Conservation (phyloP, 2,113 vertebrate genomes). For the Glareola pratincola region DNA sequence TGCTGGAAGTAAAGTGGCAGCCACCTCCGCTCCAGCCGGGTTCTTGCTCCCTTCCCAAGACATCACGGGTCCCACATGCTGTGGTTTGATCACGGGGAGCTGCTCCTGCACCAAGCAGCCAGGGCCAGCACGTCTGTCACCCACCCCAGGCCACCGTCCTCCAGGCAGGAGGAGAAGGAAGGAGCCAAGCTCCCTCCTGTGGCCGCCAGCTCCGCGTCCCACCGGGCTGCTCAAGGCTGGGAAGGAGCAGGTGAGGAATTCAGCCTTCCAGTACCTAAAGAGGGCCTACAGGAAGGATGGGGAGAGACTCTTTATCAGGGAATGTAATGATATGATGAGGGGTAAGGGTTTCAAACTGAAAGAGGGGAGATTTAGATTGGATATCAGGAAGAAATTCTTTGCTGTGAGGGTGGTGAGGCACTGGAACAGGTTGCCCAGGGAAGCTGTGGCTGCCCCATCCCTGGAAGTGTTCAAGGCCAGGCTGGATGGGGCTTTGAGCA, state of each 20-base stretch:
- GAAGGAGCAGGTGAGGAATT: neutral
- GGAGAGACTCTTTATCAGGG: no score
- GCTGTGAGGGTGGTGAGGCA: no score
- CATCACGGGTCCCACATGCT: rapidly evolving
- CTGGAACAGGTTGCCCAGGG: no score
- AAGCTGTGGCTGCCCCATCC: no score
- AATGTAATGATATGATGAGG: no score
- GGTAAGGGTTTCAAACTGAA: no score
- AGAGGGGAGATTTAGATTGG: no score
- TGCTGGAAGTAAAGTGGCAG: neutral
- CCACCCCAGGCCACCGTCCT: neutral
- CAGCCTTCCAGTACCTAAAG: no score
- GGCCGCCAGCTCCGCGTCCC: neutral
- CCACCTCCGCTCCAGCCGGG: neutral
- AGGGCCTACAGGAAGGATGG: no score
- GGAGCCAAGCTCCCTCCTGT: conserved; percentile 65
- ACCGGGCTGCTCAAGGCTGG: neutral
- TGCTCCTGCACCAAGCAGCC: neutral
- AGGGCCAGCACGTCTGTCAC: neutral
- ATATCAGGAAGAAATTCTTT: no score
- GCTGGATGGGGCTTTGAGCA: no score
- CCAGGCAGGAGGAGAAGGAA: neutral
- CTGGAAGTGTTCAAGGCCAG: no score
- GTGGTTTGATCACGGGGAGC: neutral
- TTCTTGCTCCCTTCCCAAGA: neutral